phyloP scores from a whole-genome alignment of 1,140 invertebrate genomes.

The Rhopalosiphum padi region DNA sequence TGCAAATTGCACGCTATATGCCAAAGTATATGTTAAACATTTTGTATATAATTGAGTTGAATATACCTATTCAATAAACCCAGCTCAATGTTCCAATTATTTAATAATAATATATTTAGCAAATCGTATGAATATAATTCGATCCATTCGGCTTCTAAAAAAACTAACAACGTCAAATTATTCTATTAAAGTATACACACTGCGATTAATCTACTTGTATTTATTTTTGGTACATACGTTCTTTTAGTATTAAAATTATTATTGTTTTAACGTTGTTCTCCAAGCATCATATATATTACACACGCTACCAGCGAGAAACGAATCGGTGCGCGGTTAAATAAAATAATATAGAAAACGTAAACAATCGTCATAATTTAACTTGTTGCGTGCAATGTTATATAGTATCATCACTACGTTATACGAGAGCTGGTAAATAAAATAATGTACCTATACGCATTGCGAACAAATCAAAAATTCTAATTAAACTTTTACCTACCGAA shows the following conservation, averaged over 20 bases:
- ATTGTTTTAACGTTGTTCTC: background rate
- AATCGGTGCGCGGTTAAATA: background rate
- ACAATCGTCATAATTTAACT: background rate
- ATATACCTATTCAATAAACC: background rate
- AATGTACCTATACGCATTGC: background rate
- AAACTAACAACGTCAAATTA: background rate
- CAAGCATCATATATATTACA: background rate
- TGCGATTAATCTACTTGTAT: background rate
- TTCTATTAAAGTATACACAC: background rate
- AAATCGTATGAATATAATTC: background rate
- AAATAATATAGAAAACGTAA: constrained; percentile 1
- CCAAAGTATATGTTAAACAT: background rate
- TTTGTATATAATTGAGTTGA: background rate
- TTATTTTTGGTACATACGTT: background rate
- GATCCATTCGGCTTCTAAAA: background rate
- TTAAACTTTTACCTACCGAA: background rate
- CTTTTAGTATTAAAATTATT: background rate
- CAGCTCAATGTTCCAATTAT: background rate
- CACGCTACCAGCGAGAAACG: background rate
- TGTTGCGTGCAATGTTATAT: background rate
- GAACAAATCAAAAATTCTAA: background rate
- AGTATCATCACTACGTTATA: background rate
- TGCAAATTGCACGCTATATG: background rate
- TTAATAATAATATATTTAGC: background rate
- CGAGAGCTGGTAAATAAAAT: background rate